These are phyloP conservation scores for Amniataba percoides DNA, from an alignment of 2,797 vertebrate species.

Conservation along the genomic window DNA sequence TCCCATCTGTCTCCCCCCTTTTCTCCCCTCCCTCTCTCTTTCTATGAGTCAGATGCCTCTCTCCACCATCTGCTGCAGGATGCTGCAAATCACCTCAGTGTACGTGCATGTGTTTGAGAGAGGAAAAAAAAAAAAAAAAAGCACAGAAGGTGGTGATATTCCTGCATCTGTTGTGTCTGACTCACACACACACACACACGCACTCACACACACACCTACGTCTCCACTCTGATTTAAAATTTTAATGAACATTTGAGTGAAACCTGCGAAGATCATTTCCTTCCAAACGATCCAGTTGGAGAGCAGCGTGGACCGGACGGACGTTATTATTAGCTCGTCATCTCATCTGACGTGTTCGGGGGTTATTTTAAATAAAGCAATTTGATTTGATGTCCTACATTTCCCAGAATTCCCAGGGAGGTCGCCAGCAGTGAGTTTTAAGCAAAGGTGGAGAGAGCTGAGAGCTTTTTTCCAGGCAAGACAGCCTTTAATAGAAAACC, in stretches of 20 bases:
- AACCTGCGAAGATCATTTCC: slow-evolving; percentile 25
- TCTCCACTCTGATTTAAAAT: slow-evolving; percentile 32
- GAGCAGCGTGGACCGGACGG: neutral
- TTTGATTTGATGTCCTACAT: neutral
- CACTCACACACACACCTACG: neutral
- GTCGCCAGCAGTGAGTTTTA: neutral
- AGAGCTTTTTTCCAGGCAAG: neutral
- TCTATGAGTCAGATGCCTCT: slow-evolving; percentile 52
- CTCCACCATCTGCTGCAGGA: slow-evolving; percentile 67
- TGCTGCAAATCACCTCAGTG: slow-evolving; percentile 47
- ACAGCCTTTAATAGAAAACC: neutral
- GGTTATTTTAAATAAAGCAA: neutral
- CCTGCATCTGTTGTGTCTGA: slow-evolving; percentile 47
- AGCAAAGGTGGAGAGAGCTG: neutral
- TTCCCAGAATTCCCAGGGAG: slow-evolving; percentile 11
- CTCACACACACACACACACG: slow-evolving; percentile 22
- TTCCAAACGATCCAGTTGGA: slow-evolving; percentile 35
- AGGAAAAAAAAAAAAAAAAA: neutral
- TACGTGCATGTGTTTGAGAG: slow-evolving; percentile 28
- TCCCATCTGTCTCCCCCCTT: neutral
- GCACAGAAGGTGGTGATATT: slow-evolving; percentile 49
- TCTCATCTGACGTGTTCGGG: neutral
- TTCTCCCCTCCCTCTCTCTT: neutral
- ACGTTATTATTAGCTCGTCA: slow-evolving; percentile 22
- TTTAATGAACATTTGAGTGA: slow-evolving; percentile 34